These are phyloP conservation scores for Drosophila tristis DNA, from an alignment of 1,140 invertebrate genomes.

Conservation along the genomic window DNA sequence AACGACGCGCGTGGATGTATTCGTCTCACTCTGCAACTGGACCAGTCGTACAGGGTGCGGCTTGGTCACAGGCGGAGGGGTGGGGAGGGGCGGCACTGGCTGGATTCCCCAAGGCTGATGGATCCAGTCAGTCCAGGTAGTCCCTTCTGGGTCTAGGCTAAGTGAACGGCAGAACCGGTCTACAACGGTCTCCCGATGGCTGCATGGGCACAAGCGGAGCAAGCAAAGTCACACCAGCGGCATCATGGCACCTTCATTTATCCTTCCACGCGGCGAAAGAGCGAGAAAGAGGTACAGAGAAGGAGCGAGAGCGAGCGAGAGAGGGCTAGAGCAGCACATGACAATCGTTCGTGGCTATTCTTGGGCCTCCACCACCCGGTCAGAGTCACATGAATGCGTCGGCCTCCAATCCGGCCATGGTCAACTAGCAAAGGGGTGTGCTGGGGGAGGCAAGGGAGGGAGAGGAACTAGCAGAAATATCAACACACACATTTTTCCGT, in stretches of 20 bases:
- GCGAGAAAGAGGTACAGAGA: neutral
- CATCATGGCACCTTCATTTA: constrained; percentile 68
- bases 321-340: constrained; percentile 46
- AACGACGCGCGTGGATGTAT: constrained; percentile 37
- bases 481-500: constrained; percentile 48
- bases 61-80: no score
- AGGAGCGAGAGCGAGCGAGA: neutral
- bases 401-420: constrained; percentile 72
- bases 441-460: neutral
- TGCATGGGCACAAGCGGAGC: neutral
- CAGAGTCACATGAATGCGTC: constrained; percentile 68
- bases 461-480: neutral
- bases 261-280: constrained; percentile 48
- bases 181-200: constrained; percentile 22
- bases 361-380: constrained; percentile 25
- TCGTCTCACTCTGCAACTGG: constrained; percentile 30
- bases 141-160: constrained; percentile 48
- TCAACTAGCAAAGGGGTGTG: constrained; percentile 36
- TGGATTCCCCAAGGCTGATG: constrained; percentile 34
- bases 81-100: neutral
- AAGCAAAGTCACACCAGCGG: constrained; percentile 23
- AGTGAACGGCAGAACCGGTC: constrained; percentile 39
- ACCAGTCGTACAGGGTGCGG: neutral
- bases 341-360: constrained; percentile 54
- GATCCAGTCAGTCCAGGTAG: constrained; percentile 1